Percentiles rank a stretch among this genome's conserved stretches.
These are phyloP conservation scores for Rhamnusium bicolor DNA, from an alignment of 2,888 invertebrate species.

Conservation along the genomic window DNA sequence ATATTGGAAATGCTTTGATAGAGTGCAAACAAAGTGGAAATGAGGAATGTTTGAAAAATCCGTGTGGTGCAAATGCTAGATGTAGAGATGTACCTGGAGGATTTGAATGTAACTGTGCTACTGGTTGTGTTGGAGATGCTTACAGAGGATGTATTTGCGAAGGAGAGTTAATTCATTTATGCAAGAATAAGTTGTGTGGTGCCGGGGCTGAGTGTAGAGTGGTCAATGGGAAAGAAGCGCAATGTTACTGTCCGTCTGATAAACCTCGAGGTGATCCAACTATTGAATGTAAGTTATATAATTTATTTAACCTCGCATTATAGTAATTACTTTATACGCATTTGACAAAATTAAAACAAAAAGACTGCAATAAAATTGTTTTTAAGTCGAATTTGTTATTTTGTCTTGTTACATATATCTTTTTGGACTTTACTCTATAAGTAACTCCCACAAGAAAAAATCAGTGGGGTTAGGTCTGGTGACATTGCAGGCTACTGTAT, in stretches of 20 bases:
- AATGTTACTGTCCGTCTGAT: conserved; percentile 89
- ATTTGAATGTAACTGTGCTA: conserved; percentile 86
- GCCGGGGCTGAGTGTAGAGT: conserved; percentile 87
- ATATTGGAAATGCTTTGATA: conserved; percentile 79
- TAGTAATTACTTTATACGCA: too few species aligned
- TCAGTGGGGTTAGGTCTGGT: too few species aligned
- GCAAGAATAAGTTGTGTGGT: conserved; percentile 86
- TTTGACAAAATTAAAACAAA: too few species aligned
- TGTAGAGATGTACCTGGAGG: conserved; percentile 83
- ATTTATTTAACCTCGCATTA: neutral
- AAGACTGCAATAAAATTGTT: too few species aligned
- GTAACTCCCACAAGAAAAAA: too few species aligned
- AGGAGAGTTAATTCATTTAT: conserved; percentile 79
- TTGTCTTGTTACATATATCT: too few species aligned
- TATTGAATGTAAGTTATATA: conserved; percentile 80
- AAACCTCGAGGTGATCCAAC: conserved; percentile 89
- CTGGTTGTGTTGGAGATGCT: conserved; percentile 87
- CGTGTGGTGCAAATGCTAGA: conserved; percentile 88
- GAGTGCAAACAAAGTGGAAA: conserved; percentile 81
- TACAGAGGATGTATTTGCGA: conserved; percentile 86
- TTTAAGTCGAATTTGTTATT: too few species aligned
- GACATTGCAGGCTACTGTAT: too few species aligned
- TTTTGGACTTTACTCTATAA: too few species aligned
- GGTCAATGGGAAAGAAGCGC: conserved; percentile 77
- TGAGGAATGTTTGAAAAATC: conserved; percentile 84